These are phyloP conservation scores for Anastrepha ludens DNA, from an alignment of 1,140 invertebrate genomes.

Conservation along the genomic window DNA sequence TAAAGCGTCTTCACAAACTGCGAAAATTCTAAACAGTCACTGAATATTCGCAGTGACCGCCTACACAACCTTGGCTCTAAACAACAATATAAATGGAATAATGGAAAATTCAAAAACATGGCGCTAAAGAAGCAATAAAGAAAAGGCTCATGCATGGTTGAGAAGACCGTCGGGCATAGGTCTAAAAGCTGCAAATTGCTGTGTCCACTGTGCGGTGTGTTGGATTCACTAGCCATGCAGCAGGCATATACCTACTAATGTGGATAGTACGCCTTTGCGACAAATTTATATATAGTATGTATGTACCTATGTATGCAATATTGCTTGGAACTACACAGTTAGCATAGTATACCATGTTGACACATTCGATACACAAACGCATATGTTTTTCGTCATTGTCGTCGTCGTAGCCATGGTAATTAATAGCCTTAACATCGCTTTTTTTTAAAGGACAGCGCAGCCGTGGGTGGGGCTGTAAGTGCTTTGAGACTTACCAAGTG, in stretches of 20 bases:
- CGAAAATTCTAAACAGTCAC: background rate
- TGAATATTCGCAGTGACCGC: background rate
- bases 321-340: background rate
- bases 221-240: background rate
- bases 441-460: background rate
- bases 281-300: no score
- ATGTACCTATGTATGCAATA: no score
- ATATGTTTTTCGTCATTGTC: background rate
- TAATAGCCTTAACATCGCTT: constrained; percentile 45
- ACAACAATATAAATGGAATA: background rate
- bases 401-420: background rate
- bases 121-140: background rate
- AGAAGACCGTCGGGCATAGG: constrained; percentile 12
- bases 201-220: background rate
- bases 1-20: background rate
- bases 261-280: background rate
- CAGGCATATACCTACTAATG: background rate
- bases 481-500: background rate
- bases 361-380: background rate
- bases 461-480: background rate
- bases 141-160: constrained; percentile 39
- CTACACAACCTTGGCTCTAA: constrained; percentile 32
- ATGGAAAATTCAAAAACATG: background rate
- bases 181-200: constrained; percentile 33
- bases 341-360: background rate